These are phyloP conservation scores for Sturmia bella DNA, from an alignment of 2,888 invertebrate genomes.

Conservation along the genomic window DNA sequence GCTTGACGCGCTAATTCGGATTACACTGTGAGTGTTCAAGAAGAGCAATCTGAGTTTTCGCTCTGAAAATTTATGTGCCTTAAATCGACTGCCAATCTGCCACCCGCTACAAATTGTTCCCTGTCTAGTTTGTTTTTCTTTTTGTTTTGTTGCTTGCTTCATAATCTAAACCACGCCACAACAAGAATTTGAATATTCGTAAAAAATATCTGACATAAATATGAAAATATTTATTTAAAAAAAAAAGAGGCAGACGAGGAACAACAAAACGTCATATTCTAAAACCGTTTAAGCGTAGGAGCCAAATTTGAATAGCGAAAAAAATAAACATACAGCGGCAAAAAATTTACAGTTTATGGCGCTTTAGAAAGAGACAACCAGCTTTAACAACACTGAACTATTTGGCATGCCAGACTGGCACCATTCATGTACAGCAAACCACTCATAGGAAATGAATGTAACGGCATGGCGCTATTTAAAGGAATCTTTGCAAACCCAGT, in stretches of 20 bases:
- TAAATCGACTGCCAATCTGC: slow-evolving; percentile 4
- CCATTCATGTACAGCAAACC: slow-evolving; percentile 35
- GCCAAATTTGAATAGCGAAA: slow-evolving; percentile 23
- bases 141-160: neutral
- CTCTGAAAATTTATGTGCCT: slow-evolving; percentile 28
- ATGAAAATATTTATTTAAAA: slow-evolving; percentile 47
- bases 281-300: slow-evolving; percentile 23
- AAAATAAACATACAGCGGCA: neutral
- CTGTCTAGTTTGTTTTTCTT: neutral
- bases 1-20: too few relatives aligned
- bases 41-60: slow-evolving; percentile 47
- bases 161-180: slow-evolving; percentile 33
- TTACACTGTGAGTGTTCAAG: neutral
- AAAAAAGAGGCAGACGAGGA: neutral
- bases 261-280: slow-evolving; percentile 31
- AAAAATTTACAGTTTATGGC: slow-evolving; percentile 38
- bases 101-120: neutral
- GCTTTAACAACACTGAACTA: slow-evolving; percentile 19
- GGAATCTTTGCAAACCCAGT: neutral
- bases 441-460: neutral
- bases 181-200: slow-evolving; percentile 18
- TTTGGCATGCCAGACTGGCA: slow-evolving; percentile 62
- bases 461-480: neutral
- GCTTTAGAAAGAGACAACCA: slow-evolving; percentile 13
- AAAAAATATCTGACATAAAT: slow-evolving; percentile 51